phyloP scores from a whole-genome alignment of 2,888 invertebrate genomes.

The Caenorhabditis doughertyi region DNA sequence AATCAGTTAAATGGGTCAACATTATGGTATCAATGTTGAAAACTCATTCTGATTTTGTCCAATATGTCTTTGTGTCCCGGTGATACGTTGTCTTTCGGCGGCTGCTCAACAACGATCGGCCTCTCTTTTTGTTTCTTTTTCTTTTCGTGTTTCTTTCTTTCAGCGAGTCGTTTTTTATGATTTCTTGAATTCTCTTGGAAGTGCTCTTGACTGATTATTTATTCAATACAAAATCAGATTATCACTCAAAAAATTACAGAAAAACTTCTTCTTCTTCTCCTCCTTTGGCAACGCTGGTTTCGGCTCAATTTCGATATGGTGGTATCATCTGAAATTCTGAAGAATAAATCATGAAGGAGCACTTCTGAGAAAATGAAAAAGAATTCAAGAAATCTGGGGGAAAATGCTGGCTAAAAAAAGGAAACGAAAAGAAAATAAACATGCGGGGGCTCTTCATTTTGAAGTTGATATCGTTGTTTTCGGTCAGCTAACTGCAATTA shows the following conservation, averaged over 20 bases:
- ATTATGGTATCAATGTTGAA: slow-evolving; percentile 5
- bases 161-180: slow-evolving; percentile 40
- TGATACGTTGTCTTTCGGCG: slow-evolving; percentile 51
- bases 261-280: not conserved
- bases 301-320: not conserved
- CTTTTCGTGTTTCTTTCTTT: slow-evolving; percentile 28
- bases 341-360: slow-evolving; percentile 51
- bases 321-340: slow-evolving; percentile 34
- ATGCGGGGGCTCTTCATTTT: slow-evolving; percentile 7
- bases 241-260: slow-evolving; percentile 42
- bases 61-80: slow-evolving; percentile 57
- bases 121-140: slow-evolving; percentile 45
- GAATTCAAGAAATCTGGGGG: slow-evolving; percentile 10
- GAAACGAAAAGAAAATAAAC: slow-evolving; percentile 13
- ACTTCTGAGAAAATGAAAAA: slow-evolving; percentile 38
- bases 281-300: not conserved
- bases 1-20: not conserved
- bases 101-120: slow-evolving; percentile 26
- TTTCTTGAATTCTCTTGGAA: slow-evolving; percentile 50
- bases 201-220: slow-evolving; percentile 54
- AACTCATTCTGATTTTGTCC: slow-evolving; percentile 35
- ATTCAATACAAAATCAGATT: slow-evolving; percentile 18
- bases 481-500: slow-evolving; percentile 54
- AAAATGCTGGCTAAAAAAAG: slow-evolving; percentile 18
- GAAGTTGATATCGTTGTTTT: slow-evolving; percentile 17